Base-by-base conservation (phyloP, 2,113 vertebrate species). In the Pampusana beccarii region DNA sequence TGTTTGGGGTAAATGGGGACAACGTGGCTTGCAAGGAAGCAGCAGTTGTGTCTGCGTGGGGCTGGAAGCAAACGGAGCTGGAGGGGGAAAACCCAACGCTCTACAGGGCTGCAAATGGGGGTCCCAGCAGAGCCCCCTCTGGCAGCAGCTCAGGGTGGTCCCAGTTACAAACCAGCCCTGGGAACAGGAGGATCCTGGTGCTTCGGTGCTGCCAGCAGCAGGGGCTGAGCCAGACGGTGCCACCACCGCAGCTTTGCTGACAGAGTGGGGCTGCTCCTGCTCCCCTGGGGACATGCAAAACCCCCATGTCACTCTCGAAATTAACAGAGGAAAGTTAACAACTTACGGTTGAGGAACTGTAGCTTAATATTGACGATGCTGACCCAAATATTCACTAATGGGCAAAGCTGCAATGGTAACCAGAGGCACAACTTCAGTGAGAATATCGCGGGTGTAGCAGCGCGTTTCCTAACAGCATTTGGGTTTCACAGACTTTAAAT, bases 321-420 rank as follows among this genome's bases (percentile, higher is more conserved):
- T 46, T 11, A 19, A 6, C 17, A 4, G 0, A 16, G 46, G 9
- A 56, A 46, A 56, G n/a, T 0, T 6, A 15, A 11, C 3, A 7
- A 91, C 97, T 97, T 92, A 97, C 96, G 40, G 83, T 93, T 94
- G 57, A 97, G 81, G 31, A 95, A 40, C 1, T 85, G 82, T 17
- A 97, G 51, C 2, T 97, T 50, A 6, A 94, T 29, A 31, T 97
- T 97, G 93, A 96, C 38, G 80, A 95, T 11, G 51, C 56, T 17
- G 80, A 97, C 25, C 97, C 96, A 97, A 33, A 73, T 5, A 6
- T 72, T 79, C 82, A 98, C 86, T 3, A 95, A 2, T 0, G 97
- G 97, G 64, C 97, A 98, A 31, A 98, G 61, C 97, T 98, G 94
- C 58, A 95, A 95, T 0, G 31, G 56, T 5, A 88, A 94, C 23